A percentile compares a stretch with the other conserved stretches of the same genome.
Evolutionary conservation across 2,888 invertebrate genomes (phyloP).

Genomic region (Arge pagana): DNA sequence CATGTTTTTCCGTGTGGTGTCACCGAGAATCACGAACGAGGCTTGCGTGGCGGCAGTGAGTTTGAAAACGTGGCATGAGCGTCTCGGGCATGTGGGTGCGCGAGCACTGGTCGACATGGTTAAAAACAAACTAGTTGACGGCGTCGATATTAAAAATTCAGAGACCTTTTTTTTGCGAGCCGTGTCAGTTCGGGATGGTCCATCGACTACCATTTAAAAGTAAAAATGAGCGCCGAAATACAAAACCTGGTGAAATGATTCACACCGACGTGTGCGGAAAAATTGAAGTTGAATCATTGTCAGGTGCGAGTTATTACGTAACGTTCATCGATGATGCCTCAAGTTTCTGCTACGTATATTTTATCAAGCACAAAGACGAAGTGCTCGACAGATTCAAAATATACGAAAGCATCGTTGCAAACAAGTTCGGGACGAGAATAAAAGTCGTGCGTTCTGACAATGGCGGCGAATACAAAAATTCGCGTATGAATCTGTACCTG

Average conservation of each 20-base stretch:
- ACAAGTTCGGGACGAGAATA: conserved; percentile 13
- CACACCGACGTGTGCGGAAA: conserved; percentile 25
- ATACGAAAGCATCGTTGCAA: conserved; percentile 17
- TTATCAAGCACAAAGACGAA: conserved; percentile 33
- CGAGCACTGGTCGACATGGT: conserved; percentile 16
- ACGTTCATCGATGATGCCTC: conserved; percentile 30
- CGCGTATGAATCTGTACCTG: background rate
- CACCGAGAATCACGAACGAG: background rate
- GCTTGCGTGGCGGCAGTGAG: conserved; percentile 21
- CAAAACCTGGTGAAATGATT: conserved; percentile 14
- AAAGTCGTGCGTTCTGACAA: conserved; percentile 20
- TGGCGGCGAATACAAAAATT: conserved; percentile 13
- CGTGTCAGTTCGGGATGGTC: conserved; percentile 24
- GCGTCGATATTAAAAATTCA: conserved; percentile 16
- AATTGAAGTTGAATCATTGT: conserved; percentile 24
- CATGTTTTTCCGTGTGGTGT: conserved; percentile 22
- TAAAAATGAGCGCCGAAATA: conserved; percentile 1
- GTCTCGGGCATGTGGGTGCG: conserved; percentile 26
- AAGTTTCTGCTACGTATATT: conserved; percentile 28
- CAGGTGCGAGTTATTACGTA: conserved; percentile 28
- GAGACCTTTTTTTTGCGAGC: conserved; percentile 23
- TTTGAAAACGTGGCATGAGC: conserved; percentile 31
- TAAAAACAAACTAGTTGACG: conserved; percentile 17
- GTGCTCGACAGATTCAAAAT: conserved; percentile 28
- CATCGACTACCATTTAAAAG: conserved; percentile 23